phyloP scores from a whole-genome alignment of 2,888 invertebrate genomes.

The Pediacus dermestoides region DNA sequence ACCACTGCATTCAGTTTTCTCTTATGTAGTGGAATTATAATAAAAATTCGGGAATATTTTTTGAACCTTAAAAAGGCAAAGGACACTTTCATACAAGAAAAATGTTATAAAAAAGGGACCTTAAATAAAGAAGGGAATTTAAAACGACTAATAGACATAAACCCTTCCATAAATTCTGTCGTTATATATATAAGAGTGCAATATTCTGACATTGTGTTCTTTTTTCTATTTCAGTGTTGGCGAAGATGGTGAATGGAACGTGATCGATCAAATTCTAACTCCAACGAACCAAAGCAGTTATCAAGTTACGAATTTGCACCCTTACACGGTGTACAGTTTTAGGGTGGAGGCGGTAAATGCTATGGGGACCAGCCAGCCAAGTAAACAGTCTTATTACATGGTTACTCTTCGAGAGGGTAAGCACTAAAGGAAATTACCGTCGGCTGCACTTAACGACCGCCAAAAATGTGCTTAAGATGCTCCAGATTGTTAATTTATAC shows the following conservation, averaged over 20 bases:
- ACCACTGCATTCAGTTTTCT: too few relatives aligned
- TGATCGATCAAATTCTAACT: constrained; percentile 59
- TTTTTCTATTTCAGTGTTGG: constrained; percentile 57
- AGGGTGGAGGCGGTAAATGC: constrained; percentile 68
- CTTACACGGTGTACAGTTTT: constrained; percentile 75
- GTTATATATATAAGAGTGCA: too few relatives aligned
- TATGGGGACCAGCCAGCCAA: constrained; percentile 65
- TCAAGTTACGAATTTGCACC: constrained; percentile 63
- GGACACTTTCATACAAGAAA: too few relatives aligned
- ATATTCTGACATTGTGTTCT: constrained; percentile 1
- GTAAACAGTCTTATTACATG: constrained; percentile 69
- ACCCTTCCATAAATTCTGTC: too few relatives aligned
- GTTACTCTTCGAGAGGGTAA: constrained; percentile 71
- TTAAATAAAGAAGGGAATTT: too few relatives aligned
- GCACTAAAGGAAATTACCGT: constrained; percentile 32
- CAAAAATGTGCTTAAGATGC: constrained; percentile 15
- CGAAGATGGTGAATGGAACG: constrained; percentile 66
- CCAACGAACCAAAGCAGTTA: constrained; percentile 56
- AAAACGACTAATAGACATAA: too few relatives aligned
- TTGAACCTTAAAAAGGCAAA: too few relatives aligned
- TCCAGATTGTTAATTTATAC: constrained; percentile 17
- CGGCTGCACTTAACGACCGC: constrained; percentile 20
- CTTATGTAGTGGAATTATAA: too few relatives aligned
- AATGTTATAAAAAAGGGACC: too few relatives aligned
- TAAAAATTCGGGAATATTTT: too few relatives aligned